Evolutionary conservation across 2,888 invertebrate species (phyloP).

Genomic region (Atrina japonica): DNA sequence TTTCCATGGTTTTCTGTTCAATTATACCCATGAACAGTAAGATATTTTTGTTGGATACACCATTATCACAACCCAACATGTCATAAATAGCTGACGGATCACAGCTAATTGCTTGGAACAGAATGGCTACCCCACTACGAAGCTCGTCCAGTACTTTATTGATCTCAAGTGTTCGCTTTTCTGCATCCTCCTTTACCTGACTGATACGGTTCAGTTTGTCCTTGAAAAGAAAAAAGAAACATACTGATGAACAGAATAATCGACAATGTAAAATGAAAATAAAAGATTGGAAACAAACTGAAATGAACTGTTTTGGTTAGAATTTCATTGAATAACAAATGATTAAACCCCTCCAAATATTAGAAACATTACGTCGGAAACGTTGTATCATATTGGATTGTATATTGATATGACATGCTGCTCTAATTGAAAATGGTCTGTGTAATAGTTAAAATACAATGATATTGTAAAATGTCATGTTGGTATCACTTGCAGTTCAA

Average conservation of each 20-base stretch:
- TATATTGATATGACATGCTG: too few relatives aligned
- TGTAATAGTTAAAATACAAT: too few relatives aligned
- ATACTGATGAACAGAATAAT: too few relatives aligned
- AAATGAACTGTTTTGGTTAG: too few relatives aligned
- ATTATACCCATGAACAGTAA: constrained; percentile 90
- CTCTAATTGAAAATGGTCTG: too few relatives aligned
- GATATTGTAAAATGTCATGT: too few relatives aligned
- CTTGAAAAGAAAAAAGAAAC: constrained; percentile 40
- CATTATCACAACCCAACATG: constrained; percentile 82
- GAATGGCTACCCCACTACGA: constrained; percentile 81
- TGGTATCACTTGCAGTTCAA: too few relatives aligned
- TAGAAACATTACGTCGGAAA: background rate
- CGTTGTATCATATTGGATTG: background rate
- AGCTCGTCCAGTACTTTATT: constrained; percentile 77
- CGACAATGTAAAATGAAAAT: too few relatives aligned
- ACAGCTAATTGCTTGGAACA: constrained; percentile 84
- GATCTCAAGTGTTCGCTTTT: constrained; percentile 72
- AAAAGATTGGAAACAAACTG: too few relatives aligned
- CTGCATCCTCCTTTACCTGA: constrained; percentile 53
- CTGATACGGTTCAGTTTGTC: constrained; percentile 47
- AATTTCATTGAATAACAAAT: too few relatives aligned
- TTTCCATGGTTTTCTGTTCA: constrained; percentile 87
- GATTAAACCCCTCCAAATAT: background rate
- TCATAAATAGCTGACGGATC: constrained; percentile 82
- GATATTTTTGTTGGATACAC: constrained; percentile 88